Conservation (phyloP, 2,797 vertebrate species). For the Lemur catta region DNA sequence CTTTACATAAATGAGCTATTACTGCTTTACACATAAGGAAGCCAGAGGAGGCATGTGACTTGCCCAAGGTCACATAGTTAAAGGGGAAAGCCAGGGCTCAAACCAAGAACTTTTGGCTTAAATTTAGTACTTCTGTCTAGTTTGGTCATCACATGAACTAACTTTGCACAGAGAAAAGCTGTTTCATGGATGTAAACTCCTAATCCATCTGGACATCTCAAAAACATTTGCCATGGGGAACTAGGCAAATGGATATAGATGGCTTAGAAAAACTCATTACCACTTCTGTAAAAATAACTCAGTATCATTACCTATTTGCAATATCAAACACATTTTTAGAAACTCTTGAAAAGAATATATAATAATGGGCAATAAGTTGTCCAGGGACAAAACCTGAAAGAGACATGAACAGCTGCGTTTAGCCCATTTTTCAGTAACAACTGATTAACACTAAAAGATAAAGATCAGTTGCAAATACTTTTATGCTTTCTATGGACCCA, state of each 20-base stretch:
- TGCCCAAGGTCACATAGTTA: slow-evolving; percentile 21
- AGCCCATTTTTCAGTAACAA: background rate
- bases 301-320: background rate
- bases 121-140: background rate
- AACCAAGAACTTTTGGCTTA: background rate
- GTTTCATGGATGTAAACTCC: background rate
- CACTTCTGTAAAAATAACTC: background rate
- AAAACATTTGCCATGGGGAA: slow-evolving; percentile 6
- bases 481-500: background rate
- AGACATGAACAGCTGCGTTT: background rate
- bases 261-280: background rate
- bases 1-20: background rate
- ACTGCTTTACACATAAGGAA: slow-evolving; percentile 5
- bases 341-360: background rate
- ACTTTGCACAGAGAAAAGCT: background rate
- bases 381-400: background rate
- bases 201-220: background rate
- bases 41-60: background rate
- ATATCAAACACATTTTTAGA: background rate
- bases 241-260: background rate
- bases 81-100: background rate
- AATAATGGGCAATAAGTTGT: background rate
- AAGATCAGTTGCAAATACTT: background rate
- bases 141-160: background rate
- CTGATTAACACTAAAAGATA: background rate